A percentile compares a stretch with the other conserved stretches of the same genome.
Evolutionary conservation across 2,888 invertebrate species (phyloP).

Genomic region (Zhuqinia jingwanae): DNA sequence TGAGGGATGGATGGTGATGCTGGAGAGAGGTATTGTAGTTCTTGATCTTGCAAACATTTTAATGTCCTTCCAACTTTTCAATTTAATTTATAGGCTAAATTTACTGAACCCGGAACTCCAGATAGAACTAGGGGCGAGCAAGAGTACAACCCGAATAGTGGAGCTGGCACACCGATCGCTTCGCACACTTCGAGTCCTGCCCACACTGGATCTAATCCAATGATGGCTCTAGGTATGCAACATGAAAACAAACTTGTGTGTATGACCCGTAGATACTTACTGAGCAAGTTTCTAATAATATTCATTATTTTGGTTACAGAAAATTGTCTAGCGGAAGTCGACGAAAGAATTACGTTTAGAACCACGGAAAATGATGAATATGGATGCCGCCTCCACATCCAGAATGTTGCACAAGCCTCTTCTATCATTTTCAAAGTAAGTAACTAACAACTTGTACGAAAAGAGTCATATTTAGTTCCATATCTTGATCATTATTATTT

Average conservation of each 20-base stretch:
- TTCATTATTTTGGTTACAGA: too few relatives aligned
- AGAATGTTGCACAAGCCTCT: constrained; percentile 74
- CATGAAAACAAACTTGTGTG: too few relatives aligned
- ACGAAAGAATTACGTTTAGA: constrained; percentile 71
- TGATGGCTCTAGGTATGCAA: constrained; percentile 37
- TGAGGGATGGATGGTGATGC: not conserved
- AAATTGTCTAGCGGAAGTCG: constrained; percentile 73
- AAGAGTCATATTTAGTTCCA: not conserved
- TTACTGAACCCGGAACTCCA: constrained; percentile 53
- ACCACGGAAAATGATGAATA: constrained; percentile 74
- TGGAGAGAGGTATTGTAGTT: not conserved
- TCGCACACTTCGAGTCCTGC: constrained; percentile 56
- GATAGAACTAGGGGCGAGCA: constrained; percentile 6
- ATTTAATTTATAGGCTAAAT: constrained; percentile 54
- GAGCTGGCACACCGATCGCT: constrained; percentile 2
- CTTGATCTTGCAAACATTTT: not conserved
- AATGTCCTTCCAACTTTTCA: too few relatives aligned
- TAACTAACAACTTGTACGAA: not conserved
- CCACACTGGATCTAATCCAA: not conserved
- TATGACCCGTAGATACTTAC: too few relatives aligned
- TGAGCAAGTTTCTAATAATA: too few relatives aligned
- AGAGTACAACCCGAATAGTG: not conserved
- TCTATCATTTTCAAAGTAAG: constrained; percentile 77
- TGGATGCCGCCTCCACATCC: constrained; percentile 72
- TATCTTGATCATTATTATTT: not conserved